Percentiles rank a stretch among this genome's conserved stretches.
Evolutionary conservation across 2,113 vertebrate species (phyloP).

Genomic region (Ancistrus triradiatus): DNA sequence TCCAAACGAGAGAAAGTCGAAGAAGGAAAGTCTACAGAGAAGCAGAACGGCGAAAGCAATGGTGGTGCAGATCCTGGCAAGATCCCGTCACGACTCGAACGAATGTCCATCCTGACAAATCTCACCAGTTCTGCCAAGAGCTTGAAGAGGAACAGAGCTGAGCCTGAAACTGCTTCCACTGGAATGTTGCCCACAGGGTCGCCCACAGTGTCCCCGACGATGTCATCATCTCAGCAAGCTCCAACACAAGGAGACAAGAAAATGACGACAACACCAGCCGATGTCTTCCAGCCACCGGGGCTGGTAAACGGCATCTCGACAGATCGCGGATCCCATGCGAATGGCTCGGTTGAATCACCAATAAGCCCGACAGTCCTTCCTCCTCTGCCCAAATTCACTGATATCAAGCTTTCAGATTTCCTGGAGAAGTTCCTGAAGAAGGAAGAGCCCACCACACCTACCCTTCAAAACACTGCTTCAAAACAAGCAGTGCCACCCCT

Average conservation of each 20-base stretch:
- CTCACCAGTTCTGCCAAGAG: slow-evolving; percentile 64
- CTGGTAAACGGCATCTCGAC: slow-evolving; percentile 9
- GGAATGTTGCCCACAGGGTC: slow-evolving; percentile 38
- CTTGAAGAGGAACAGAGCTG: slow-evolving; percentile 60
- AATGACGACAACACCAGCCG: slow-evolving; percentile 2
- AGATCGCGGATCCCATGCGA: slow-evolving; percentile 46
- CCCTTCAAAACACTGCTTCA: slow-evolving; percentile 1
- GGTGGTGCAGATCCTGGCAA: slow-evolving; percentile 42
- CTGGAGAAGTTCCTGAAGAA: slow-evolving; percentile 73
- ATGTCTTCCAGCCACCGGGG: slow-evolving; percentile 30
- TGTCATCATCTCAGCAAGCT: slow-evolving; percentile 16
- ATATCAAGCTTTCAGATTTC: slow-evolving; percentile 68
- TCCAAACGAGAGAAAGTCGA: slow-evolving; percentile 32
- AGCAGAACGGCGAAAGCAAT: slow-evolving; percentile 35
- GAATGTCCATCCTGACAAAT: slow-evolving; percentile 84
- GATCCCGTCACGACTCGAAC: slow-evolving; percentile 76
- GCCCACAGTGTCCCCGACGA: slow-evolving; percentile 2
- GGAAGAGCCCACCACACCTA: slow-evolving; percentile 46
- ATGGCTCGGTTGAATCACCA: slow-evolving; percentile 43
- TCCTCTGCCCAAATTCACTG: slow-evolving; percentile 60
- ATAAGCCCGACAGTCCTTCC: slow-evolving; percentile 47
- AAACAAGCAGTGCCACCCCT: slow-evolving; percentile 32
- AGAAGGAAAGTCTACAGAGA: slow-evolving; percentile 26
- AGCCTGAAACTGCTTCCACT: slow-evolving; percentile 54
- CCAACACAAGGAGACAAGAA: slow-evolving; percentile 28